These are phyloP conservation scores for Camptogramma bilineatum DNA, from an alignment of 2,888 invertebrate species.

Conservation along the genomic window DNA sequence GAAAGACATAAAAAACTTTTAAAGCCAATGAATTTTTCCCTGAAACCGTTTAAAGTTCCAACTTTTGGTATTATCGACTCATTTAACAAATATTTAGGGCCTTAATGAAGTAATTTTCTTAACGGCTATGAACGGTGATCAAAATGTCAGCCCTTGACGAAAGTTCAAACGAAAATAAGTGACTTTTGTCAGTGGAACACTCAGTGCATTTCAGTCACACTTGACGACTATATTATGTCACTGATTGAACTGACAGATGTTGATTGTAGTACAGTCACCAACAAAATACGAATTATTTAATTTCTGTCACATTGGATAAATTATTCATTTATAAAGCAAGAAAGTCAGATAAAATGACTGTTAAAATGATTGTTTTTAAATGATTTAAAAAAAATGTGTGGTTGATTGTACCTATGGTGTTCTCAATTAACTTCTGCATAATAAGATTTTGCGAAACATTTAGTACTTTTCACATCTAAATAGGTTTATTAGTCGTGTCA, in stretches of 20 bases:
- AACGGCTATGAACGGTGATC: background rate
- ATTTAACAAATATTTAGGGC: background rate
- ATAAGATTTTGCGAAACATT: slow-evolving; percentile 18
- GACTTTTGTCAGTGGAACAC: slow-evolving; percentile 8
- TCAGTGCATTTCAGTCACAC: slow-evolving; percentile 4
- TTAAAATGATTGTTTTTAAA: background rate
- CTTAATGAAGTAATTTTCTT: slow-evolving; percentile 22
- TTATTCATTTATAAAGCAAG: no score
- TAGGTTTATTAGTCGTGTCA: slow-evolving; percentile 25
- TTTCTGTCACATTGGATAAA: no score
- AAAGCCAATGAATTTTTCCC: background rate
- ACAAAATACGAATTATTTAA: background rate
- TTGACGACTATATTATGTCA: slow-evolving; percentile 9
- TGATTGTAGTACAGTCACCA: slow-evolving; percentile 3
- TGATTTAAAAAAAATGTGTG: background rate
- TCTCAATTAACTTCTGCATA: slow-evolving; percentile 26
- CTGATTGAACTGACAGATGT: slow-evolving; percentile 11
- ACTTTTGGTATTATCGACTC: slow-evolving; percentile 8
- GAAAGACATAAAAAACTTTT: background rate
- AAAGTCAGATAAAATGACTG: no score
- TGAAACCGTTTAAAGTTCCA: slow-evolving; percentile 15
- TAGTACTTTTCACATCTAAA: slow-evolving; percentile 22
- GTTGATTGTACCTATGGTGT: slow-evolving; percentile 6
- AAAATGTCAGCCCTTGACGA: slow-evolving; percentile 13
- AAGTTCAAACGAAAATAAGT: slow-evolving; percentile 20